Conservation (phyloP, 2,113 vertebrate genomes). For the Eubucco bourcierii region DNA sequence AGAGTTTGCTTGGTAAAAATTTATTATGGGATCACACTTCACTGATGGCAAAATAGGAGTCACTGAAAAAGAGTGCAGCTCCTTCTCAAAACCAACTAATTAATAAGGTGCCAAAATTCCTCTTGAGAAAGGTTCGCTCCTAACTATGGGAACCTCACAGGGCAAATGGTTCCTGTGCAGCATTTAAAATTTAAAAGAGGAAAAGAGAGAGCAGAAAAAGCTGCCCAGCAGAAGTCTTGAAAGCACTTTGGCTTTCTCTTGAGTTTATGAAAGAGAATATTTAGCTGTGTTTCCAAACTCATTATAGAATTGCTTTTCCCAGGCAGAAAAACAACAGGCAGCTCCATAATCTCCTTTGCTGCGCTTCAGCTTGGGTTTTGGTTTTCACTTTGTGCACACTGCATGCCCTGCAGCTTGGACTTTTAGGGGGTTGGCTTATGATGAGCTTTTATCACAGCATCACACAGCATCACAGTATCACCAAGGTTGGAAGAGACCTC, state of each 20-base stretch:
- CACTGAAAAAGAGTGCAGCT: conserved; percentile 81
- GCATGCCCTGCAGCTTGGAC: not conserved
- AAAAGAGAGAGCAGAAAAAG: conserved; percentile 49
- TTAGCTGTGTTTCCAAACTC: conserved; percentile 46
- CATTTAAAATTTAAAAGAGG: conserved; percentile 78
- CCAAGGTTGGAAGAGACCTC: no score
- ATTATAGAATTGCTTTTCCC: conserved; percentile 39
- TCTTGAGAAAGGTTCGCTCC: conserved; percentile 73
- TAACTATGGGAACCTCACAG: conserved; percentile 71
- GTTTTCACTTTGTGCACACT: conserved; percentile 24
- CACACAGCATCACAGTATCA: no score
- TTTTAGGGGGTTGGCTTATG: not conserved
- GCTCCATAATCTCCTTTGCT: conserved; percentile 9
- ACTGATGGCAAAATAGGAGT: conserved; percentile 80
- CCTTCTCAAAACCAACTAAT: conserved; percentile 80
- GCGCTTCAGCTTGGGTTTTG: not conserved
- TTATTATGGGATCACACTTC: conserved; percentile 81
- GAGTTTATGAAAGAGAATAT: conserved; percentile 60
- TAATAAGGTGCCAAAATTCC: conserved; percentile 84
- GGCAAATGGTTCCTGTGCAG: conserved; percentile 72
- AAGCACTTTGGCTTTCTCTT: conserved; percentile 30
- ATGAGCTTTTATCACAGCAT: not conserved
- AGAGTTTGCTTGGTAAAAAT: conserved; percentile 82
- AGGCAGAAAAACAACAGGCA: conserved; percentile 21
- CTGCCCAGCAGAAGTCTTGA: conserved; percentile 57